Evolutionary conservation across 1,140 invertebrate species (phyloP).

Genomic region (Drosophila lini): DNA sequence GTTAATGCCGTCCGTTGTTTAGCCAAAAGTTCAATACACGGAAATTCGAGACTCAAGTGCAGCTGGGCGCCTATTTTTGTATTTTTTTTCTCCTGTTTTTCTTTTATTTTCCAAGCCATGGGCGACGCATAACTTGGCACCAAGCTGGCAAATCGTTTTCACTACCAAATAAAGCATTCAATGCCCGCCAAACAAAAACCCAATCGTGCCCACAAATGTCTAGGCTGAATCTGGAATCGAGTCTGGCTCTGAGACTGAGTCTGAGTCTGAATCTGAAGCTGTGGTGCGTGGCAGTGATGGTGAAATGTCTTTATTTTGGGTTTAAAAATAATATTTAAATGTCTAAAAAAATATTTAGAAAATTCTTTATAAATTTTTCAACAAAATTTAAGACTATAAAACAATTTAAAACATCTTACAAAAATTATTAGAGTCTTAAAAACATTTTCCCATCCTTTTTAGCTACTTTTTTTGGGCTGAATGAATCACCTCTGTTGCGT

Average conservation of each 20-base stretch:
- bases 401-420: background rate
- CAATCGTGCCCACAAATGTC: constrained; percentile 55
- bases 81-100: constrained; percentile 7
- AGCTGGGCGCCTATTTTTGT: constrained; percentile 29
- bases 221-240: constrained; percentile 34
- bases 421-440: too few relatives aligned
- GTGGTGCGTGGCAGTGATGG: constrained; percentile 37
- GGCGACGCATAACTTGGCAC: constrained; percentile 80
- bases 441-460: background rate
- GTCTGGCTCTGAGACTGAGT: constrained; percentile 22
- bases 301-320: background rate
- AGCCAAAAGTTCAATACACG: constrained; percentile 38
- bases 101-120: constrained; percentile 25
- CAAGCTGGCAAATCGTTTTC: constrained; percentile 80
- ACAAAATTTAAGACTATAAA: background rate
- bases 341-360: background rate
- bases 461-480: background rate
- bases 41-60: constrained; percentile 37
- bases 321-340: background rate
- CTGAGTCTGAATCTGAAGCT: constrained; percentile 22
- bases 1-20: constrained; percentile 34
- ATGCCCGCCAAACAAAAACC: constrained; percentile 52
- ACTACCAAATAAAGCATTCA: constrained; percentile 76
- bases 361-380: too few relatives aligned
- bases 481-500: constrained; percentile 1